Evolutionary conservation across 2,797 vertebrate genomes (phyloP).

Genomic region (Gambusia yucatana): DNA sequence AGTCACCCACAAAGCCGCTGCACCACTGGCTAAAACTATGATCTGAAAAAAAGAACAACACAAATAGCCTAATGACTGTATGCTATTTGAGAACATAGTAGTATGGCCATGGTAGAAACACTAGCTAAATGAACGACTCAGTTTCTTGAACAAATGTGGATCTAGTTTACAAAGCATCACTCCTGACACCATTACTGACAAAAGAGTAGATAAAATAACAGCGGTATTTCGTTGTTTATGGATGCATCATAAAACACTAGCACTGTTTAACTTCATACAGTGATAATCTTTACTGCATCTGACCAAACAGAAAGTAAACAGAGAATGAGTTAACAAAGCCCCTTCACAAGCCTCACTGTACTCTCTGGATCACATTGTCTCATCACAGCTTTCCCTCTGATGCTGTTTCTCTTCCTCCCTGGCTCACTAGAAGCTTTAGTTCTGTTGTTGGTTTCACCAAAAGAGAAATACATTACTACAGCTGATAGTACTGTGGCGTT

Average conservation of each 20-base stretch:
- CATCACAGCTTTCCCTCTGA: neutral
- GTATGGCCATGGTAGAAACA: neutral
- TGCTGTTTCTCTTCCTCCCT: neutral
- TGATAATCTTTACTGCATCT: neutral
- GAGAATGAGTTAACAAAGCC: slow-evolving; percentile 2
- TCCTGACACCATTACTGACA: neutral
- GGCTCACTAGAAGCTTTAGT: neutral
- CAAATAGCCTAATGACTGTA: neutral
- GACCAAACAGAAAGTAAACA: neutral
- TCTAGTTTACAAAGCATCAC: neutral
- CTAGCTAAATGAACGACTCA: neutral
- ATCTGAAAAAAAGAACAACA: neutral
- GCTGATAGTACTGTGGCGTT: neutral
- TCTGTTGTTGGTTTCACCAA: neutral
- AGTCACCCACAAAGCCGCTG: neutral
- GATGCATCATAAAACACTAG: neutral
- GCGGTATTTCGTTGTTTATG: neutral
- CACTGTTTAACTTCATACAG: neutral
- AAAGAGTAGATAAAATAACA: neutral
- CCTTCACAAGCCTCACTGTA: slow-evolving; percentile 2
- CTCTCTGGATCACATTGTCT: neutral
- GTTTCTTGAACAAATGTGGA: neutral
- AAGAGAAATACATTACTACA: neutral
- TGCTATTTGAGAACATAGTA: too few relatives aligned
- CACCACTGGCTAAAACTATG: neutral